Conservation (phyloP, 2,888 invertebrate genomes). For the Ornithoptera priamus region DNA sequence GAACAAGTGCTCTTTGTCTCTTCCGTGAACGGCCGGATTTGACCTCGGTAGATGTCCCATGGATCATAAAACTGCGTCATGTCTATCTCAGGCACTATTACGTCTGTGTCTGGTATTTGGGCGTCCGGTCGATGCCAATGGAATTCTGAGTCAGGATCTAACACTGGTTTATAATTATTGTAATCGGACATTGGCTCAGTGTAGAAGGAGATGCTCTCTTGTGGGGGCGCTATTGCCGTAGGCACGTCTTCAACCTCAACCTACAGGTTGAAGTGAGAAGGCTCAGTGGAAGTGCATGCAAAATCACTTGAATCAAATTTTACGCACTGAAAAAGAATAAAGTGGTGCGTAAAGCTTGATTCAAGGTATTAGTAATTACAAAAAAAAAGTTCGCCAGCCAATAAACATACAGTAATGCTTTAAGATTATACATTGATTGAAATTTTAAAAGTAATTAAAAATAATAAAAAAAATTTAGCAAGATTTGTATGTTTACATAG, state of each 20-base stretch:
- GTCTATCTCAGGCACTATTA: constrained; percentile 46
- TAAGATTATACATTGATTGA: background rate
- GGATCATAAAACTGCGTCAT: constrained; percentile 81
- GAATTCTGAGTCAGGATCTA: constrained; percentile 66
- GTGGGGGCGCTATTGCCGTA: constrained; percentile 36
- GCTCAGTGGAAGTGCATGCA: constrained; percentile 72
- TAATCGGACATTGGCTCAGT: constrained; percentile 42
- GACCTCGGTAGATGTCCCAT: constrained; percentile 85
- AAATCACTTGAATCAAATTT: constrained; percentile 68
- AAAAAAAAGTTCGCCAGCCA: constrained; percentile 41
- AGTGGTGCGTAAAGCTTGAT: constrained; percentile 65
- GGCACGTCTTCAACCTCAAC: constrained; percentile 63
- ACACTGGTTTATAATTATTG: constrained; percentile 37
- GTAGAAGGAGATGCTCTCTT: constrained; percentile 51
- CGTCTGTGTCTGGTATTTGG: constrained; percentile 45
- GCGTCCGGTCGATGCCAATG: constrained; percentile 70
- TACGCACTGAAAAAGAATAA: constrained; percentile 44
- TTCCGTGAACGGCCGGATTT: constrained; percentile 59
- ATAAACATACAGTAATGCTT: constrained; percentile 61
- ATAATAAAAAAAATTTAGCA: constrained; percentile 11
- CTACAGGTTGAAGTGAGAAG: constrained; percentile 73
- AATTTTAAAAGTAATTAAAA: constrained; percentile 15
- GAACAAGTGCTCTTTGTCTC: constrained; percentile 36
- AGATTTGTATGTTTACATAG: constrained; percentile 58
- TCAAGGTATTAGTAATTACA: constrained; percentile 58